Percentiles rank a stretch among this genome's conserved stretches.
Evolutionary conservation across 2,888 invertebrate genomes (phyloP).

Genomic region (Agrochola lota): DNA sequence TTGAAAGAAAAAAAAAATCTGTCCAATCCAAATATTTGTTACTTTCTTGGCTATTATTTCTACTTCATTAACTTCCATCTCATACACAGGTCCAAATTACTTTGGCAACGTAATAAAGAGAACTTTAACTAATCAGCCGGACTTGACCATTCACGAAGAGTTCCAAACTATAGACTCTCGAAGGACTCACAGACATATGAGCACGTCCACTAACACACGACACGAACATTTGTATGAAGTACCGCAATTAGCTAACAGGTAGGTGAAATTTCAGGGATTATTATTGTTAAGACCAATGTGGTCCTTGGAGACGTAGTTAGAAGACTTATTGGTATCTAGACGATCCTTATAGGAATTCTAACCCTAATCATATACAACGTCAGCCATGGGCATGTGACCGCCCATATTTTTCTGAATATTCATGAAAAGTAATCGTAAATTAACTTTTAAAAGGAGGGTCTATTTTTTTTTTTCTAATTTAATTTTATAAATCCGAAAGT

Average conservation of each 20-base stretch:
- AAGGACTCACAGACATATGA: conserved; percentile 80
- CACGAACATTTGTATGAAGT: conserved; percentile 97
- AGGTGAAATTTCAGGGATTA: conserved; percentile 1
- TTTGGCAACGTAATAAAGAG: conserved; percentile 96
- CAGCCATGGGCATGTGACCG: too few species aligned
- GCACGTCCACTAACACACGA: conserved; percentile 92
- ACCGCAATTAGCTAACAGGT: conserved; percentile 92
- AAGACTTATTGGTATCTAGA: conserved; percentile 3
- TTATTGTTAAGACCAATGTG: conserved; percentile 12
- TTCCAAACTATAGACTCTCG: conserved; percentile 95
- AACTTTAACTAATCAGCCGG: conserved; percentile 94
- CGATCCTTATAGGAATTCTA: background rate
- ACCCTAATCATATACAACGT: too few species aligned
- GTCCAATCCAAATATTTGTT: background rate
- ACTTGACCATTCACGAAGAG: conserved; percentile 93
- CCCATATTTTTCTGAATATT: too few species aligned
- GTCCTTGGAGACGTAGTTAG: conserved; percentile 13
- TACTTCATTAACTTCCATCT: conserved; percentile 14
- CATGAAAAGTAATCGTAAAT: too few species aligned
- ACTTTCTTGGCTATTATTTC: background rate
- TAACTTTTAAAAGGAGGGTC: too few species aligned
- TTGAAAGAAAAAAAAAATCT: background rate
- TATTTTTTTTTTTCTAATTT: too few species aligned
- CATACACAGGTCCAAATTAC: conserved; percentile 91
- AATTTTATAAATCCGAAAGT: too few species aligned